phyloP scores from a whole-genome alignment of 2,888 invertebrate genomes.

The Amblyjoppa fuscipennis region DNA sequence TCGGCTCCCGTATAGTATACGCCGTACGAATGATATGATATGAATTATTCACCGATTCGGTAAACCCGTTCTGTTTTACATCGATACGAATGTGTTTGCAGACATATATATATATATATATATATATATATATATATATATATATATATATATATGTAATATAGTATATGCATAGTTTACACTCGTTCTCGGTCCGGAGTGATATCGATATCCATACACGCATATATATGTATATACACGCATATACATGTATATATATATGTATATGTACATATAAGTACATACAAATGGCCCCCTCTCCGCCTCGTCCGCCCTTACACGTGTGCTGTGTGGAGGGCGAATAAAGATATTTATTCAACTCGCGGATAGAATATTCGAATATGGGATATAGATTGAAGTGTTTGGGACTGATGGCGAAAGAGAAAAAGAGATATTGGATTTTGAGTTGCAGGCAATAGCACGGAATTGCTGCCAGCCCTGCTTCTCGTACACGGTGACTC shows the following conservation, averaged over 20 bases:
- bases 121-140: background rate
- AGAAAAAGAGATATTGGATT: conserved; percentile 63
- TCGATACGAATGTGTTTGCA: conserved; percentile 3
- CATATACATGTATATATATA: background rate
- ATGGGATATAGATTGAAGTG: conserved; percentile 12
- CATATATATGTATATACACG: background rate
- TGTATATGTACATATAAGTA: too few species aligned
- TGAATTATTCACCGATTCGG: conserved; percentile 55
- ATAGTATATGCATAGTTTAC: background rate
- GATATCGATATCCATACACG: conserved; percentile 3
- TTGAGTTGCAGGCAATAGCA: conserved; percentile 86
- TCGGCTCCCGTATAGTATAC: background rate
- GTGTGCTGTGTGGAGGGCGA: conserved; percentile 6
- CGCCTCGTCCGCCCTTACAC: background rate
- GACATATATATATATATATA: background rate
- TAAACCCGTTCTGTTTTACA: conserved; percentile 50
- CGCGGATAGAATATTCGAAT: conserved; percentile 43
- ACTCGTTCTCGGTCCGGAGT: background rate
- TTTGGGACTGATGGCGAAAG: background rate
- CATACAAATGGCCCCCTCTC: background rate
- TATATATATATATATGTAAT: background rate
- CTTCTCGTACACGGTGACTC: conserved; percentile 98
- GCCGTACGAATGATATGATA: conserved; percentile 31
- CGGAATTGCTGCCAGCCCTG: conserved; percentile 91
- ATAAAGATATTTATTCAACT: conserved; percentile 49